phyloP scores from a whole-genome alignment of 1,140 invertebrate species.

The Plodia interpunctella region DNA sequence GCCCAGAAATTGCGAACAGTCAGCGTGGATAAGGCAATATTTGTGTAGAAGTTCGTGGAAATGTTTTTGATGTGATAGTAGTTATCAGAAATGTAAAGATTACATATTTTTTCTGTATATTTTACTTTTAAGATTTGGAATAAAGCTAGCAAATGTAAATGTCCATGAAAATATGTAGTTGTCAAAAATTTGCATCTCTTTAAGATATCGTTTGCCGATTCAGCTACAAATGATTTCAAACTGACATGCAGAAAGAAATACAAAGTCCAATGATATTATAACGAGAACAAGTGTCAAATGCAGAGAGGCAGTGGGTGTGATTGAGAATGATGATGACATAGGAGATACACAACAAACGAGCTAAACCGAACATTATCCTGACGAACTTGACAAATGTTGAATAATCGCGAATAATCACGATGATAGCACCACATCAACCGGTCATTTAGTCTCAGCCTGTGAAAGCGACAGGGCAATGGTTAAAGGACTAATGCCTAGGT shows the following conservation, averaged over 20 bases:
- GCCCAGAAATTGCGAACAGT: neutral
- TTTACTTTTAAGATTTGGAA: too few relatives aligned
- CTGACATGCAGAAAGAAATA: too few relatives aligned
- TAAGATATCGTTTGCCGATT: too few relatives aligned
- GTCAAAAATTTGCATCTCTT: too few relatives aligned
- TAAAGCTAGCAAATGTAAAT: too few relatives aligned
- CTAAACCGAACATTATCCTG: neutral
- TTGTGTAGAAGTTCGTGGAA: neutral
- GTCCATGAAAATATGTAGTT: too few relatives aligned
- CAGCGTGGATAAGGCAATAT: neutral
- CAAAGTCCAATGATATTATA: too few relatives aligned
- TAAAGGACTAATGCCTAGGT: constrained; percentile 38
- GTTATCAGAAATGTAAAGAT: too few relatives aligned
- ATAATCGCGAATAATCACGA: constrained; percentile 3
- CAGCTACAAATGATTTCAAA: too few relatives aligned
- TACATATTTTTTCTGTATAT: too few relatives aligned
- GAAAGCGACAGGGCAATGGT: constrained; percentile 24
- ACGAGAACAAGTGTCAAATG: neutral
- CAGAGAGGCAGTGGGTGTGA: neutral
- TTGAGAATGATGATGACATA: neutral
- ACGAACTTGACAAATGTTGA: neutral
- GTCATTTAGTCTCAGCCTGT: constrained; percentile 28
- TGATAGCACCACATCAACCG: constrained; percentile 22
- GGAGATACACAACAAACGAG: neutral
- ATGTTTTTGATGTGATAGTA: too few relatives aligned